Base-by-base conservation (phyloP, 2,113 vertebrate genomes). In the Sturnus vulgaris region DNA sequence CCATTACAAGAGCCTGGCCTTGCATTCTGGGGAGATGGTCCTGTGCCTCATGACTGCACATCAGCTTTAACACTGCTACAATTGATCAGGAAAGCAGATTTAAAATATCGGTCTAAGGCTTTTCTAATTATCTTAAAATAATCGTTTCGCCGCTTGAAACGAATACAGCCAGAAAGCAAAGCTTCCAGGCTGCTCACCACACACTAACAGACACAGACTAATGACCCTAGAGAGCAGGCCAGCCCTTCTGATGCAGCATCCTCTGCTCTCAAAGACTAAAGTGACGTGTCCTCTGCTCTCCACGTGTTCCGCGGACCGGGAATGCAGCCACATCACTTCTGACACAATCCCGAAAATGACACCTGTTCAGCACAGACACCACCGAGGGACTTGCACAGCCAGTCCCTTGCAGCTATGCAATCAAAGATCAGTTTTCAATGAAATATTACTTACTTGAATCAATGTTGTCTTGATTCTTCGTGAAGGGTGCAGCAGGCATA, bases 371-470 rank as follows among this genome's bases (percentile, higher is more conserved):
- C 86, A 19, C 92, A 37, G 79, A 28, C 50, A 42, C 95, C 88
- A 56, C 49, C 28, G 22, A 47, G 95, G 78, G 88, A 30, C 59
- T 70, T 85, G 42, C 87, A 55, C 66, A 81, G 86, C 42, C 85
- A 40, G 86, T 77, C 94, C 88, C 78, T 89, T 47, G 44, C 94
- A 96, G 95, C 93, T 40, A 86, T 90, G 92, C 90, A 95, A 95
- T 89, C 96, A 95, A 93, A 98, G 96, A 97, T 95, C 97, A 96
- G 96, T 95, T 96, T 82, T 97, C 97, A 97, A 96, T 84, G 96
- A 97, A 96, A 97, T 97, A 97, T 96, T 97, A 98, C 98, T 98
- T 98, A 98, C 98, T 98, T 96, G 97, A 98, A 97, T 98, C 97
- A 97, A 97, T 97, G 97, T 96, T 97, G 98, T 97, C 98, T 97